Evolutionary conservation across 2,888 invertebrate species (phyloP).

Genomic region (Rotaria sp.): DNA sequence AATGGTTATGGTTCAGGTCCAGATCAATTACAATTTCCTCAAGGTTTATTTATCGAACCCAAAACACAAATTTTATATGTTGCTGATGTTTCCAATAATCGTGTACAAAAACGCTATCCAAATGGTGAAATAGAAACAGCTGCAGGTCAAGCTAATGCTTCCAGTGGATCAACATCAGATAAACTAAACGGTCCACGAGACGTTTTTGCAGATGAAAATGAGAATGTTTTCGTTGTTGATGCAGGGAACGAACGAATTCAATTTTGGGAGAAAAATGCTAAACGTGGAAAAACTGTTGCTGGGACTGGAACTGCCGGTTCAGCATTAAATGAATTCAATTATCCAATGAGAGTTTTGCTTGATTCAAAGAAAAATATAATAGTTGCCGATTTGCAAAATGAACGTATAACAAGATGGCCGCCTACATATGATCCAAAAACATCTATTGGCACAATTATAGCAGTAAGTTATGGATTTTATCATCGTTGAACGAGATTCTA

Average conservation of each 20-base stretch:
- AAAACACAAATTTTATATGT: conserved; percentile 17
- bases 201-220: conserved; percentile 13
- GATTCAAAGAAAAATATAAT: background rate
- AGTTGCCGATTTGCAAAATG: background rate
- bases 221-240: background rate
- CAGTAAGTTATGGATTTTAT: background rate
- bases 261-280: background rate
- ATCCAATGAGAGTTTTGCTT: background rate
- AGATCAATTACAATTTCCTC: background rate
- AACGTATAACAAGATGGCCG: background rate
- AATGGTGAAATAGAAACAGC: background rate
- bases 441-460: background rate
- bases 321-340: background rate
- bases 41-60: background rate
- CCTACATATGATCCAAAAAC: background rate
- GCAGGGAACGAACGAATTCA: background rate
- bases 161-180: background rate
- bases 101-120: background rate
- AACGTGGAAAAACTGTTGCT: background rate
- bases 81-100: background rate
- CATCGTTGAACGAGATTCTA: background rate
- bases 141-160: background rate
- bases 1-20: background rate
- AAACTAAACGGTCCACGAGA: background rate
- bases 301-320: background rate